Conservation (phyloP, 2,113 vertebrate genomes). For the Psilopogon haemacephalus region DNA sequence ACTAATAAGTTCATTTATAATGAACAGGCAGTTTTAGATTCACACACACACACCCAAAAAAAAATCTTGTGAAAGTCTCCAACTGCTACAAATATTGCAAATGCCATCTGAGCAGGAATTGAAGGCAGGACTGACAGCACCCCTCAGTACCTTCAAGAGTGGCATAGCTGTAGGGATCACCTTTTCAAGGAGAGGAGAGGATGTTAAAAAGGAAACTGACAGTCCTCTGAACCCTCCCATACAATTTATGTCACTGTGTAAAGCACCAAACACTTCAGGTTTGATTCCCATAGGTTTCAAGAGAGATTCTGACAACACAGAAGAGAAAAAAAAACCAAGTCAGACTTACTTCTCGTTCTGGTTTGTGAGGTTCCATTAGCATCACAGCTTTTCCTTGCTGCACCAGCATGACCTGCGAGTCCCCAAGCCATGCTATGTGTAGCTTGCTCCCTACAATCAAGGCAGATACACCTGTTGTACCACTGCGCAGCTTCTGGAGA, state of each 20-base stretch:
- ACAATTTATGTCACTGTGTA: background rate
- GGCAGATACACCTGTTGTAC: constrained; percentile 85
- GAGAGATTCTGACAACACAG: background rate
- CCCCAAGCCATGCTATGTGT: constrained; percentile 91
- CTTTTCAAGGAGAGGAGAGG: background rate
- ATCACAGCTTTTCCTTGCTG: constrained; percentile 79
- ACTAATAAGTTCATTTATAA: background rate
- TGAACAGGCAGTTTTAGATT: background rate
- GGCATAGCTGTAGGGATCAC: background rate
- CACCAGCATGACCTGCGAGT: constrained; percentile 91
- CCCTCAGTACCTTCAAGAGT: background rate
- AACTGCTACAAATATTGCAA: background rate
- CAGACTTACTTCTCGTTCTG: constrained; percentile 87
- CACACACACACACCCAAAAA: background rate
- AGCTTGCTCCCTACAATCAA: constrained; percentile 80
- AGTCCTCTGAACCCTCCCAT: background rate
- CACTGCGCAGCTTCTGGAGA: constrained; percentile 87
- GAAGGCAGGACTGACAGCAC: background rate
- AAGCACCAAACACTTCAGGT: background rate
- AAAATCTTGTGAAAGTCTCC: background rate
- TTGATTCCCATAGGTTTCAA: background rate
- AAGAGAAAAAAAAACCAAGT: background rate
- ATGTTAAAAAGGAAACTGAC: background rate
- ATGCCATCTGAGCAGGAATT: background rate
- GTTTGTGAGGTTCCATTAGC: constrained; percentile 94